Base-by-base conservation (phyloP, 1,140 invertebrate species). In the Pseudomyrmex concolor region DNA sequence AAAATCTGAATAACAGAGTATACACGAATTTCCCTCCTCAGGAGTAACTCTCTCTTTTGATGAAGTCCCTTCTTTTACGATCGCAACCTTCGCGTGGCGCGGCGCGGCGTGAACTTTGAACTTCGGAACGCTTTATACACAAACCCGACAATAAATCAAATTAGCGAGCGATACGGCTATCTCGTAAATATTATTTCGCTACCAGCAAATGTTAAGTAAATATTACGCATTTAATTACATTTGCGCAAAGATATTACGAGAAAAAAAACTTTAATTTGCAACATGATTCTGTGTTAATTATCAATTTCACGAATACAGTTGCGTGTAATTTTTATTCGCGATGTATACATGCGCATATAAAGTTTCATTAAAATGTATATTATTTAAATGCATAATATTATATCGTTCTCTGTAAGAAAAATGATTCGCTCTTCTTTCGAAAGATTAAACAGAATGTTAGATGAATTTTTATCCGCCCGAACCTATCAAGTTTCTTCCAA, bases 101-200 rank as follows among this genome's bases (percentile, higher is more conserved):
- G 43, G 7, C 3, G 2, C 7, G 12, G 19, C 19, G 22, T 70
- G 64, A 80, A 70, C 76, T 80, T 70, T 80, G 43, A 70, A 60
- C 76, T 80, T 80, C 19, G 15, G 15, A 0, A 4, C 13, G 2
- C 7, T 68, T 22, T 57, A 8, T 67, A 51, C 7, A 59, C 15
- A 57, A 25, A 25, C 10, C 34, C 51, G 19, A 70, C 59, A 50
- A 57, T 70, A 48, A 78, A 59, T 78, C 64, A 48, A 48, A 50
- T 70, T 50, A 59, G 13, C 25, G 50, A 67, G n/a, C n/a, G 25
- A 76, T 51, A 63, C 7, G 17, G 43, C 10, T 34, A 2, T 25
- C 51, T 25, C 34, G 12, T 43, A 68, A 67, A 48, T 25, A 10
- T 70, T 34, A 48, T 25, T 59, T 80, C 43, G 19, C 0, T 48